Base-by-base conservation (phyloP, 2,888 invertebrate species). In the Pandemis heparana region DNA sequence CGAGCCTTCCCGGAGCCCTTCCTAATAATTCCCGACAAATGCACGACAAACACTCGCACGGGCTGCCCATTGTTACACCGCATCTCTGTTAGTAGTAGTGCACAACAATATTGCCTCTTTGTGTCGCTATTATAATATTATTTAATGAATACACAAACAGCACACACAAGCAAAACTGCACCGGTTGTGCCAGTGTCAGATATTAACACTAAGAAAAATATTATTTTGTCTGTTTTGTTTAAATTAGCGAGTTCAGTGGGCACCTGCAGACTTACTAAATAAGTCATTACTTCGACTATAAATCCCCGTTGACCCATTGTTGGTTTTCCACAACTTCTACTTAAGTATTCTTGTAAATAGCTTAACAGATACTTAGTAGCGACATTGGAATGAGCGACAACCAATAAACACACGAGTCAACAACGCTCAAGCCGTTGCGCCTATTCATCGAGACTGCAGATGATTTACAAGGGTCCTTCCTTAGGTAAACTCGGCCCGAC, bases 381-480 rank as follows among this genome's bases (percentile, higher is more conserved):
- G 85, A 87, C 89, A 68, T 77, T 71, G 53, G 70, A 76, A 74
- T 71, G 73, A 71, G 69, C 74, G 86, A 92, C 91, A 91, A 88
- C 90, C 84, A 91, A 93, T 92, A 94, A 94, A 92, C 90, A 91
- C 85, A 87, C 87, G 82, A 93, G 92, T 93, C 92, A 93, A 94
- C 92, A 92, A 85, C 87, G 90, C 89, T 91, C 85, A 84, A 89
- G 86, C 85, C 87, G 89, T 87, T 86, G 84, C 83, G 83, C 87
- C 87, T 89, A 92, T 93, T 92, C 92, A 91, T 89, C 88, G 88
- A 83, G 85, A 82, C 87, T 87, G 88, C 87, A 89, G 92, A 94
- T 94, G 94, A 94, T 94, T 94, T 94, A 94, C 93, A 94, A 93
- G 94, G 94, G 92, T 89, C 93, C 92, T 92, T 92, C 87, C 91